These are phyloP conservation scores for Alloplasta piceator DNA, from an alignment of 2,888 invertebrate genomes.

Conservation along the genomic window DNA sequence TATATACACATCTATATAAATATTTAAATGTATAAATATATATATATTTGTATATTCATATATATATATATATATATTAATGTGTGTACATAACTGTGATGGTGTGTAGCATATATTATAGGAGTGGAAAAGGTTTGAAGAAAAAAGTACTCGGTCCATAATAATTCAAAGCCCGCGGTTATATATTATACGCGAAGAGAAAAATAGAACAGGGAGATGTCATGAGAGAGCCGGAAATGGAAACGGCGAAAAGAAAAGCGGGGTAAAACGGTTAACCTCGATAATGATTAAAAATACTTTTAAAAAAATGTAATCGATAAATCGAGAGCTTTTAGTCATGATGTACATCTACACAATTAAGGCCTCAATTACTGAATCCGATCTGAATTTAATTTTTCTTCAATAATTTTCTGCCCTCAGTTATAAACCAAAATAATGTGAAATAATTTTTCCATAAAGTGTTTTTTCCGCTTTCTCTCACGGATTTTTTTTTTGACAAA, in stretches of 20 bases:
- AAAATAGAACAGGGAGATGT: not conserved
- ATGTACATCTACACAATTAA: too few relatives aligned
- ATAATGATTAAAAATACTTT: too few relatives aligned
- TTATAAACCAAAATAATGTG: too few relatives aligned
- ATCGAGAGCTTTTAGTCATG: too few relatives aligned
- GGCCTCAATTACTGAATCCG: too few relatives aligned
- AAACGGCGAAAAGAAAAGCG: conserved; percentile 1
- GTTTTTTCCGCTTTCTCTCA: too few relatives aligned
- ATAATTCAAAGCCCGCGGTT: conserved; percentile 39
- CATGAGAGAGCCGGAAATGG: conserved; percentile 10
- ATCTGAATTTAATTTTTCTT: too few relatives aligned
- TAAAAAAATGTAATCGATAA: too few relatives aligned
- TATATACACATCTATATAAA: not conserved
- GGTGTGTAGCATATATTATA: not conserved
- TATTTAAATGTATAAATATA: not conserved
- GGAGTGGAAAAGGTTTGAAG: conserved; percentile 26
- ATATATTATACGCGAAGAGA: conserved; percentile 9
- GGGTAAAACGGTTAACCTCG: conserved; percentile 24
- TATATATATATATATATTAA: conserved; percentile 18
- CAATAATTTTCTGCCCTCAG: too few relatives aligned
- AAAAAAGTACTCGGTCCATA: conserved; percentile 9
- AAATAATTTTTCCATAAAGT: too few relatives aligned
- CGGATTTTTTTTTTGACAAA: too few relatives aligned
- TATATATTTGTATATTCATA: not conserved
- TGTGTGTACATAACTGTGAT: too few relatives aligned